Evolutionary conservation across 2,113 vertebrate species (phyloP).

Genomic region (Rhinopomastus cyanomelas): DNA sequence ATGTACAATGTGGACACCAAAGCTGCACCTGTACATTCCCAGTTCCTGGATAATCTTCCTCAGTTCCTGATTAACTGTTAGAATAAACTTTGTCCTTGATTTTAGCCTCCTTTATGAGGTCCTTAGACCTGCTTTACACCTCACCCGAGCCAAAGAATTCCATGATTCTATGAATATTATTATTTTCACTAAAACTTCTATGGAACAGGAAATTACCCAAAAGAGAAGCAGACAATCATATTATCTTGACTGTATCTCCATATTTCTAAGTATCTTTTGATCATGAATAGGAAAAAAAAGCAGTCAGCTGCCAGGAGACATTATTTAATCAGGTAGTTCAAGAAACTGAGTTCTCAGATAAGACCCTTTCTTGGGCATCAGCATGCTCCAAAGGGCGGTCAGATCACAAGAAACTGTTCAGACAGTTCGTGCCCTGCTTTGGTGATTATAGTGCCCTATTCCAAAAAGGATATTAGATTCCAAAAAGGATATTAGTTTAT

Average conservation of each 20-base stretch:
- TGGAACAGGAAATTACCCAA: not conserved
- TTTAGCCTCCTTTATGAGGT: no score
- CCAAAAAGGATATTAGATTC: not conserved
- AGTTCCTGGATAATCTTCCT: no score
- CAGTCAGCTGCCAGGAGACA: not conserved
- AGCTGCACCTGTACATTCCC: no score
- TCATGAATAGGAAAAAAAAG: not conserved
- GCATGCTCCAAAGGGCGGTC: not conserved
- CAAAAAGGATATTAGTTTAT: not conserved
- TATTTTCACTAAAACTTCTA: not conserved
- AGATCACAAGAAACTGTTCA: not conserved
- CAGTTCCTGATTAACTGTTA: no score
- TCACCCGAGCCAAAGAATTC: no score
- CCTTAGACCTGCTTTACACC: no score
- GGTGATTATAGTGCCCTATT: not conserved
- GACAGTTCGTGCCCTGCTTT: not conserved
- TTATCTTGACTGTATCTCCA: not conserved
- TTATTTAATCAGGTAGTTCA: not conserved
- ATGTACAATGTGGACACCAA: no score
- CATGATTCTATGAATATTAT: not conserved
- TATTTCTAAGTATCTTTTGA: not conserved
- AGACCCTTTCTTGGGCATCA: not conserved
- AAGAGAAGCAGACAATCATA: not conserved
- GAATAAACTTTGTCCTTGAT: no score
- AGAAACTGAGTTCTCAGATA: not conserved